Conservation (phyloP, 2,113 vertebrate genomes). For the Tupaia chinensis region DNA sequence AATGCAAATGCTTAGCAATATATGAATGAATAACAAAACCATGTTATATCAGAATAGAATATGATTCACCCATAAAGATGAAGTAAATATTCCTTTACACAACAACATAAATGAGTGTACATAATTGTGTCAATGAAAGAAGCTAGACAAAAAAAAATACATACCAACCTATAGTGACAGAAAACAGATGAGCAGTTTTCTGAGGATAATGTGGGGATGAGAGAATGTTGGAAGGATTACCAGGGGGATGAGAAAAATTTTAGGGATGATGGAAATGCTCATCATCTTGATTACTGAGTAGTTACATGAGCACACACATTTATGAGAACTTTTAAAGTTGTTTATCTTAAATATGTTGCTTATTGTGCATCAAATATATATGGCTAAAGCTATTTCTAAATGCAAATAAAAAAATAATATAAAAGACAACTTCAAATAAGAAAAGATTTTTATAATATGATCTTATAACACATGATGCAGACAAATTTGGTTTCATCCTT, state of each 20-base stretch:
- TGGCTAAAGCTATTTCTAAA: background rate
- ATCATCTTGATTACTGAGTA: background rate
- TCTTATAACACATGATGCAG: background rate
- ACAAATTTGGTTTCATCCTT: background rate
- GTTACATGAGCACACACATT: background rate
- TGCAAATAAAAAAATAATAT: background rate
- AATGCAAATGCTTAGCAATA: background rate
- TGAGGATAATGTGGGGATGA: background rate
- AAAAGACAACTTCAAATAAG: background rate
- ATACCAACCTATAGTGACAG: background rate
- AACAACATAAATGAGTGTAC: background rate
- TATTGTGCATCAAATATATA: background rate
- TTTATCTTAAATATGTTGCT: conserved; percentile 4
- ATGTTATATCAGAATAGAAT: background rate
- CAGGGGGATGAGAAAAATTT: background rate
- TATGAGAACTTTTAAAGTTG: background rate
- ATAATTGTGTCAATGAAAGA: background rate
- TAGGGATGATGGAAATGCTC: background rate
- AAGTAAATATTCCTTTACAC: background rate
- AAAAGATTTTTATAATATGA: background rate
- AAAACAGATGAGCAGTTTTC: background rate
- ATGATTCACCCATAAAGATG: background rate
- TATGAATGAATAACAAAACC: background rate
- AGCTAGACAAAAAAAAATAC: background rate
- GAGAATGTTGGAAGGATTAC: background rate